Evolutionary conservation across 2,797 vertebrate species (phyloP).

Genomic region (Anguilla pacifica): DNA sequence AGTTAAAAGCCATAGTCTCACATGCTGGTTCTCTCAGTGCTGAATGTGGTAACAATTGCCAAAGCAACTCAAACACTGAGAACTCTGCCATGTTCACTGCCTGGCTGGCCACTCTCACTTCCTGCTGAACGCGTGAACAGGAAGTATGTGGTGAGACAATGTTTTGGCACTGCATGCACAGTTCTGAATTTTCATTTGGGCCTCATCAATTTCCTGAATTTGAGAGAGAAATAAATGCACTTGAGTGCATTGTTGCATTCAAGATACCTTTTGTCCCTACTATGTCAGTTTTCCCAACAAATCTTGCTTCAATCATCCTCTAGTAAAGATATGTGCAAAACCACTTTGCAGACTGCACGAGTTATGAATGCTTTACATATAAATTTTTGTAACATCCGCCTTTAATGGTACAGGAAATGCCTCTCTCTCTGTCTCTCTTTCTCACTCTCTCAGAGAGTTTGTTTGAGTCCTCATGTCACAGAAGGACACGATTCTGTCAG

Average conservation of each 20-base stretch:
- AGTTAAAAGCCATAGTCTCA: not conserved
- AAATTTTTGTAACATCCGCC: not conserved
- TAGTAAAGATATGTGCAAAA: not conserved
- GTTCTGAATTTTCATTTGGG: not conserved
- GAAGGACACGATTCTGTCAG: not conserved
- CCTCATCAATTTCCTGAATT: conserved; percentile 15
- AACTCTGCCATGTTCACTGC: not conserved
- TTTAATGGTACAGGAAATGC: not conserved
- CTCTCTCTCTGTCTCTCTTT: not conserved
- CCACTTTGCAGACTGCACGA: not conserved
- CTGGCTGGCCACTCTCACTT: conserved; percentile 24
- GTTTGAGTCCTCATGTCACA: not conserved
- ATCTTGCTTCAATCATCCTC: not conserved
- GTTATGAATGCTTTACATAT: not conserved
- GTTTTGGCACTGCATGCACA: conserved; percentile 11
- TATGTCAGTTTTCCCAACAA: not conserved
- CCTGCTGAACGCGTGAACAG: conserved; percentile 34
- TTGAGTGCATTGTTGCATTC: not conserved
- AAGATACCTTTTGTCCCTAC: not conserved
- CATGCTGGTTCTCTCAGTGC: conserved; percentile 21
- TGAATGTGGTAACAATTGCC: conserved; percentile 12
- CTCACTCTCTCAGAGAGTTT: not conserved
- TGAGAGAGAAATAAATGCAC: not conserved
- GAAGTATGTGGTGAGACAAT: conserved; percentile 33
- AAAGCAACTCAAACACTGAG: conserved; percentile 7